Percentiles rank a stretch among this genome's conserved stretches.
Conservation (phyloP, 2,113 vertebrate species). For the Hemiprocne comata region DNA sequence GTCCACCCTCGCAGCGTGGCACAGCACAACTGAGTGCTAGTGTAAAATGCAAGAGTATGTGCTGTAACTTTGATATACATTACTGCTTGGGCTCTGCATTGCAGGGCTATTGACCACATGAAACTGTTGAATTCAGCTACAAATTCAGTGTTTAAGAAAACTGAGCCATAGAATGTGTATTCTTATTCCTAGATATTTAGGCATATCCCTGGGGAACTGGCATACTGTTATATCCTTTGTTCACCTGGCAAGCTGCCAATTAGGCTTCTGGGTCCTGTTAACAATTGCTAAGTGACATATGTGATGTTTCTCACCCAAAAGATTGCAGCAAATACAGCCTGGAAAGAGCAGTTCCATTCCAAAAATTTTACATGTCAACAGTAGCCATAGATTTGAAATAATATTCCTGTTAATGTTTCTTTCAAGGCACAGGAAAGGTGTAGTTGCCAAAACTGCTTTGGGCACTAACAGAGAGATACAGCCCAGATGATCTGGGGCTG, state of each 20-base stretch:
- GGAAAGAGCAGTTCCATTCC: not conserved
- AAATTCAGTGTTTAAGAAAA: not conserved
- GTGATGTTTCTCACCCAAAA: not conserved
- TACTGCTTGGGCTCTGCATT: not conserved
- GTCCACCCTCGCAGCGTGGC: not conserved
- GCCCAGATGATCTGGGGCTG: not conserved
- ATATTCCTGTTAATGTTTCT: not conserved
- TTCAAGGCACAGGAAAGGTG: not conserved
- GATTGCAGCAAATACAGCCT: not conserved
- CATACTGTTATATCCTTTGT: not conserved
- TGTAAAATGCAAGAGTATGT: not conserved
- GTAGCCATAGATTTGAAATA: not conserved
- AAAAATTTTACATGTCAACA: not conserved
- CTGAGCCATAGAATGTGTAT: not conserved
- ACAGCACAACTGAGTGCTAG: not conserved
- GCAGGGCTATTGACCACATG: not conserved
- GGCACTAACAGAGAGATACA: not conserved
- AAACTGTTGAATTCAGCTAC: not conserved
- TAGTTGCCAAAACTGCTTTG: not conserved
- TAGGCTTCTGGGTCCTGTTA: constrained; percentile 16
- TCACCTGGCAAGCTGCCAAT: constrained; percentile 24
- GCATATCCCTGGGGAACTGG: not conserved
- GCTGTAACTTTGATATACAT: not conserved
- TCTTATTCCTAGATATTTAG: not conserved
- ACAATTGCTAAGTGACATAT: not conserved